phyloP scores from a whole-genome alignment of 2,797 vertebrate genomes.

The Hephaestus fuliginosus region DNA sequence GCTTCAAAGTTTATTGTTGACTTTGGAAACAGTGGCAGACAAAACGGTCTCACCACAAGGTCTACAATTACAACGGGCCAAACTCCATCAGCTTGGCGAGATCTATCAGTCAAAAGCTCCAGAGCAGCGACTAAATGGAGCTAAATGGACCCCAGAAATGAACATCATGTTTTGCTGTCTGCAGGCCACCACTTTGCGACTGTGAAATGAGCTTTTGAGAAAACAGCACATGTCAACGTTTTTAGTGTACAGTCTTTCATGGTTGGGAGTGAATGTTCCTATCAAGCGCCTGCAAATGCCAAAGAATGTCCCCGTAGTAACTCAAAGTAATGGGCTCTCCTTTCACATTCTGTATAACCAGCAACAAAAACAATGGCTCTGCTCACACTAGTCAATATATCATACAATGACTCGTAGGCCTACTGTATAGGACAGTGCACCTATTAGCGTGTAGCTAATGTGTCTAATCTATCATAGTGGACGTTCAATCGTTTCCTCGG shows the following conservation, averaged over 20 bases:
- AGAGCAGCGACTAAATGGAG: neutral
- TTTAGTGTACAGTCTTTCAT: conserved; percentile 3
- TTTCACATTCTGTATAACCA: conserved; percentile 48
- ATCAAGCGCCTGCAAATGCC: conserved; percentile 37
- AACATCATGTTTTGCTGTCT: neutral
- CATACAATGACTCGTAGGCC: conserved; percentile 58
- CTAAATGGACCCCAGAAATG: neutral
- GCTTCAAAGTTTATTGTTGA: neutral
- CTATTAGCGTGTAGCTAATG: conserved; percentile 72
- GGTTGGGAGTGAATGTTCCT: conserved; percentile 13
- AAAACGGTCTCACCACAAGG: neutral
- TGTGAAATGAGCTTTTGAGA: neutral
- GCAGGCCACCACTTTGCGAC: neutral
- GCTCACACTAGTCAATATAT: conserved; percentile 68
- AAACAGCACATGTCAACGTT: neutral
- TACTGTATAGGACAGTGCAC: conserved; percentile 71
- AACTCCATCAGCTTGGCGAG: neutral
- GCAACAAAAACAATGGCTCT: conserved; percentile 67
- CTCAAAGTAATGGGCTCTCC: conserved; percentile 53
- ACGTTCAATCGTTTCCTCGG: conserved; percentile 48
- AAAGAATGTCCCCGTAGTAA: conserved; percentile 37
- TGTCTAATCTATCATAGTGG: conserved; percentile 75
- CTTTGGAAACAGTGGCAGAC: neutral
- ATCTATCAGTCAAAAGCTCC: neutral
- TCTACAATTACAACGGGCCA: neutral